Conservation (phyloP, 2,113 vertebrate genomes). For the Colossoma macropomum region DNA sequence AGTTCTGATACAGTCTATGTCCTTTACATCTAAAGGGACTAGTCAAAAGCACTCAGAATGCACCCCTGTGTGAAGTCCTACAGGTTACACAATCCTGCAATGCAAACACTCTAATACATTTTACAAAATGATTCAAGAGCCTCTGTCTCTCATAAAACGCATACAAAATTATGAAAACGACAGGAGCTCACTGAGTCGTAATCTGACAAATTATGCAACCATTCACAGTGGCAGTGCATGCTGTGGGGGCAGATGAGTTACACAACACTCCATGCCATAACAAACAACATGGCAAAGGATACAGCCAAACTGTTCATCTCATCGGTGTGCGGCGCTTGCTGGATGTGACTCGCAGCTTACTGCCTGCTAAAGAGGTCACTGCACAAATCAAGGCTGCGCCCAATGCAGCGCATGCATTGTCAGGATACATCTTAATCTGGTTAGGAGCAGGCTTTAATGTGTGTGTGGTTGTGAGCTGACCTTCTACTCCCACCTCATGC, state of each 20-base stretch:
- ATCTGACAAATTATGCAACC: slow-evolving; percentile 19
- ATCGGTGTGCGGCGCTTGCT: slow-evolving; percentile 21
- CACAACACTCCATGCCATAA: not conserved
- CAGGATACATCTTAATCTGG: slow-evolving; percentile 42
- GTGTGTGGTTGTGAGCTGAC: slow-evolving; percentile 26
- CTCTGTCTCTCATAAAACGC: not conserved
- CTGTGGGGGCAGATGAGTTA: not conserved
- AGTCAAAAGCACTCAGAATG: not conserved
- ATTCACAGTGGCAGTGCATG: not conserved
- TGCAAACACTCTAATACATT: not conserved
- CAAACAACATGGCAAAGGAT: not conserved
- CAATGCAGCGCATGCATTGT: slow-evolving; percentile 27
- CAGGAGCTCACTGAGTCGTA: not conserved
- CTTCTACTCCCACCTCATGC: not conserved
- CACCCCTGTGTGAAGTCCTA: not conserved
- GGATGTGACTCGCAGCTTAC: slow-evolving; percentile 39
- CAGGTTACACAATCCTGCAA: not conserved
- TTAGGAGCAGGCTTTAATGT: slow-evolving; percentile 25
- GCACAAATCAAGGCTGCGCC: slow-evolving; percentile 11
- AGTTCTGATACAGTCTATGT: not conserved
- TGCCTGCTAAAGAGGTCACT: slow-evolving; percentile 43
- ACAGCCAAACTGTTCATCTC: not conserved
- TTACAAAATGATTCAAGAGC: not conserved
- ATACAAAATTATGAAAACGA: not conserved
- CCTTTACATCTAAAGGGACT: not conserved